Evolutionary conservation across 2,888 invertebrate genomes (phyloP).

Genomic region (Hydrotaea cyrtoneurina): DNA sequence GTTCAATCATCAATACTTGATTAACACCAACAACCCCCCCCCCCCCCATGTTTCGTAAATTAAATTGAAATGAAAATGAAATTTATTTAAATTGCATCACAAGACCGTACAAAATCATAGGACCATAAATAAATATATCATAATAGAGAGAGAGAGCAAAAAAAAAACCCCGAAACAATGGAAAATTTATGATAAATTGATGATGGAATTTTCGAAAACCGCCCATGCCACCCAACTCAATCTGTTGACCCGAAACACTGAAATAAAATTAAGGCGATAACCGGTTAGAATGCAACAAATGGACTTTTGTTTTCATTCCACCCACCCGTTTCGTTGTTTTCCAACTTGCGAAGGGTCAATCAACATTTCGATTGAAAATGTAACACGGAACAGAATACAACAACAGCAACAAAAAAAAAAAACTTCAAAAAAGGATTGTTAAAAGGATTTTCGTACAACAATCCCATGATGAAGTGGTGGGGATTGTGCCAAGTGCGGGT

Average conservation of each 20-base stretch:
- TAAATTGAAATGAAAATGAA: constrained; percentile 35
- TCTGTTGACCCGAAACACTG: background rate
- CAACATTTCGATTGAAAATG: constrained; percentile 28
- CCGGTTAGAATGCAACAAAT: constrained; percentile 44
- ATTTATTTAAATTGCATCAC: constrained; percentile 43
- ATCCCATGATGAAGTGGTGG: constrained; percentile 21
- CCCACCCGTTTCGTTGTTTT: background rate
- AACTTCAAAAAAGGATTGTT: constrained; percentile 47
- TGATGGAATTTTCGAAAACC: background rate
- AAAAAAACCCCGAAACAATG: constrained; percentile 35
- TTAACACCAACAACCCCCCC: constrained; percentile 51
- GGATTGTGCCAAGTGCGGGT: background rate
- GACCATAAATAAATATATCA: constrained; percentile 50
- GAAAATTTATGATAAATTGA: constrained; percentile 45
- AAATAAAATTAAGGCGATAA: constrained; percentile 26
- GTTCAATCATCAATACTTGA: constrained; percentile 50
- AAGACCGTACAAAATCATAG: constrained; percentile 47
- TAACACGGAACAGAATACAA: constrained; percentile 59
- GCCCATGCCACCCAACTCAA: background rate
- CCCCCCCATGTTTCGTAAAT: background rate
- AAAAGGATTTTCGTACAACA: constrained; percentile 54
- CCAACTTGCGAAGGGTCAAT: constrained; percentile 38
- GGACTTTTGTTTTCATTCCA: constrained; percentile 21
- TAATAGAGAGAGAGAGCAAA: constrained; percentile 5
- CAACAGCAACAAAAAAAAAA: constrained; percentile 27